phyloP scores from a whole-genome alignment of 1,140 invertebrate genomes.

The Musca vetustissima region DNA sequence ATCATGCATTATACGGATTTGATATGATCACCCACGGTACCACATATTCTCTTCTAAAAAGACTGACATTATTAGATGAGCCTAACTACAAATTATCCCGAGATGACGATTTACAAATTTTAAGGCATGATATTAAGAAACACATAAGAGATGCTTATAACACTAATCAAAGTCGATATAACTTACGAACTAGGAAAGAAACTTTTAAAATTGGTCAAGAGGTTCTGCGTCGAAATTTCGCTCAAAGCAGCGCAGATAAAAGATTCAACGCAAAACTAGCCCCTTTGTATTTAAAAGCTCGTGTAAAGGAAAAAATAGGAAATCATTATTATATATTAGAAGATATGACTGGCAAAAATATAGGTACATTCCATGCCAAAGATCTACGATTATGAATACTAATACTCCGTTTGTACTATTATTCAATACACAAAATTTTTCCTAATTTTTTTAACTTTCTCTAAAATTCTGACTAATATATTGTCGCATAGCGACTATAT shows the following conservation, averaged over 20 bases:
- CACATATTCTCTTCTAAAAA: background rate
- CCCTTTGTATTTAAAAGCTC: background rate
- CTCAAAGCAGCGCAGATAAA: background rate
- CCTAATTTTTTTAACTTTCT: background rate
- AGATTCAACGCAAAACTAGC: background rate
- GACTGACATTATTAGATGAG: background rate
- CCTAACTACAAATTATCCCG: background rate
- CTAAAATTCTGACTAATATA: constrained; percentile 1
- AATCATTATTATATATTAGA: background rate
- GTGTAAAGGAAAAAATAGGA: background rate
- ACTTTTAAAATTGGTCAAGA: background rate
- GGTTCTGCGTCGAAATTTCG: background rate
- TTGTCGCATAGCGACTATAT: background rate
- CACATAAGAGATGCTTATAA: background rate
- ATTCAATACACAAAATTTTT: too few relatives aligned
- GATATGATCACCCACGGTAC: constrained; percentile 11
- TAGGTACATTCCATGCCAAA: background rate
- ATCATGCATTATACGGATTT: background rate
- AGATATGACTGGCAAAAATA: background rate
- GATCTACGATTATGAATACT: background rate
- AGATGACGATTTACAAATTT: background rate
- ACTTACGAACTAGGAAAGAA: background rate
- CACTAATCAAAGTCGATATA: background rate
- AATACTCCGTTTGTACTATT: too few relatives aligned
- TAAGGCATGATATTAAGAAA: background rate